phyloP scores from a whole-genome alignment of 1,140 invertebrate genomes.

The Centruroides vittatus region DNA sequence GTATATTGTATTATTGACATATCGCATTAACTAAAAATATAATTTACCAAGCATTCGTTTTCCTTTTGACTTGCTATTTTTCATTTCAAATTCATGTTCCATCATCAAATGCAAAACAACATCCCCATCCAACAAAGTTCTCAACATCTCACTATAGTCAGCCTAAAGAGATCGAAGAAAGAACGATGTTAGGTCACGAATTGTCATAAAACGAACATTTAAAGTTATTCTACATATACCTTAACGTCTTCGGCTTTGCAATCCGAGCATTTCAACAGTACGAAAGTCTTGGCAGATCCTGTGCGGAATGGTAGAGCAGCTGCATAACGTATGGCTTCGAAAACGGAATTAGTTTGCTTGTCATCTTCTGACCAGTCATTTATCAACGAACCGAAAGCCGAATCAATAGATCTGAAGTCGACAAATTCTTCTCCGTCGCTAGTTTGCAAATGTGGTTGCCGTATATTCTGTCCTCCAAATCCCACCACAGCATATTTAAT shows the following conservation, averaged over 20 bases:
- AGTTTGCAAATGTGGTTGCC: conserved; percentile 44
- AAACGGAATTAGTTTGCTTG: conserved; percentile 49
- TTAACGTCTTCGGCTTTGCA: conserved; percentile 38
- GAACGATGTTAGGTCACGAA: no score
- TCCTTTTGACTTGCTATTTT: conserved; percentile 31
- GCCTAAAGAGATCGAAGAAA: conserved; percentile 31
- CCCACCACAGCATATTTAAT: conserved; percentile 59
- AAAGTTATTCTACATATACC: background rate
- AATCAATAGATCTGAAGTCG: conserved; percentile 23
- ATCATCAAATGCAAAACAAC: conserved; percentile 69
- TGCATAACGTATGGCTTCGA: conserved; percentile 57
- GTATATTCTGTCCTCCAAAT: conserved; percentile 60
- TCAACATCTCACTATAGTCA: conserved; percentile 59
- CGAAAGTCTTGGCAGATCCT: conserved; percentile 66
- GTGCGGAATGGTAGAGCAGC: conserved; percentile 60
- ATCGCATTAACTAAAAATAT: background rate
- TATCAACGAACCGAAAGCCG: conserved; percentile 20
- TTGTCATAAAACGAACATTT: no score
- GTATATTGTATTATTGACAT: background rate
- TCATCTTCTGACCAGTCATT: conserved; percentile 24
- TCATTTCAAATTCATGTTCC: conserved; percentile 48
- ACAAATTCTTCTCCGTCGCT: conserved; percentile 32
- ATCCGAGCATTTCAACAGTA: conserved; percentile 61
- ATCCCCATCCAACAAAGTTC: conserved; percentile 59
- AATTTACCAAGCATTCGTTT: conserved; percentile 56